Evolutionary conservation across 1,140 invertebrate genomes (phyloP).

Genomic region (Pseudachorutes palmiensis): DNA sequence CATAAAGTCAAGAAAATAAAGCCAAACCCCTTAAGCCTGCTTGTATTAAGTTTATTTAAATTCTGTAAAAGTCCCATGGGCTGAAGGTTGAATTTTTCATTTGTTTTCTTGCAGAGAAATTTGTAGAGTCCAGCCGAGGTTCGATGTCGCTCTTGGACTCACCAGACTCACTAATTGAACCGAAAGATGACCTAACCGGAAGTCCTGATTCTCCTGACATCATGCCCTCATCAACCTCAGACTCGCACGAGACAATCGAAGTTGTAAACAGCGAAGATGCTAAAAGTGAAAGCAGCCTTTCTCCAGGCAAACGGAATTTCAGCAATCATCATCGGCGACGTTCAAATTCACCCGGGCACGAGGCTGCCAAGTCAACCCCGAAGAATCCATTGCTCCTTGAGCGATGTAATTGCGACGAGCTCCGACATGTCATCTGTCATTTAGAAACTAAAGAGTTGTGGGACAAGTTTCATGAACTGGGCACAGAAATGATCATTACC

Average conservation of each 20-base stretch:
- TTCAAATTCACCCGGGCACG: conserved; percentile 9
- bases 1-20: no score
- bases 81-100: neutral
- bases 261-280: conserved; percentile 33
- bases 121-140: conserved; percentile 38
- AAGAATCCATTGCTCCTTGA: conserved; percentile 48
- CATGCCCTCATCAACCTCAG: conserved; percentile 38
- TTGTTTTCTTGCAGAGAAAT: conserved; percentile 38
- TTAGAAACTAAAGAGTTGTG: conserved; percentile 84
- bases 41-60: neutral
- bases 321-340: neutral
- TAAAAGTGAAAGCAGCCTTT: conserved; percentile 33
- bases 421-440: conserved; percentile 73
- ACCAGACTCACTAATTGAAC: conserved; percentile 37
- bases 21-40: neutral
- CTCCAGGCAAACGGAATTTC: conserved; percentile 25
- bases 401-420: conserved; percentile 51
- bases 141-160: conserved; percentile 43
- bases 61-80: neutral
- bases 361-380: conserved; percentile 41
- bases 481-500: conserved; percentile 99
- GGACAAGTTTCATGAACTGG: conserved; percentile 89
- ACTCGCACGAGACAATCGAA: conserved; percentile 36
- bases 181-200: conserved; percentile 42
- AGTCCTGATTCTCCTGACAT: conserved; percentile 43